Base-by-base conservation (phyloP, 53 echinoderm and acorn worm species). In the Apostichopus leukothele region DNA sequence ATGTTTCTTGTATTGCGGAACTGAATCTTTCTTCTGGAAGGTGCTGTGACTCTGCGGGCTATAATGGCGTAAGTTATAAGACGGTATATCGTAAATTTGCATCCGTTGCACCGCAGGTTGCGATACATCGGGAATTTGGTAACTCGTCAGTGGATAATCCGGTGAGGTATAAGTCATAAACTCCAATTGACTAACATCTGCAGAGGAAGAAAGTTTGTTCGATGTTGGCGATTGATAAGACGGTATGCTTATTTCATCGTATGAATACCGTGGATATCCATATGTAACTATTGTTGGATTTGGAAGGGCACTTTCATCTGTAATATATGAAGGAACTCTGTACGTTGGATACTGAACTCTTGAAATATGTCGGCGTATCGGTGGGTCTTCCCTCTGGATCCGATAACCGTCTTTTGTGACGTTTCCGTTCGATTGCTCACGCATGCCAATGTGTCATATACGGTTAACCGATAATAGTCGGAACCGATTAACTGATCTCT, bases 21-120 rank as follows among this genome's bases (percentile, higher is more conserved):
- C 19, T 11, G 54, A 79, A 79, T 4, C 53, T 27, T 53, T 63
- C 63, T 63, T 79, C 14, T 52, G 6, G 10, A 53, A 52, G 53
- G 3, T n/a, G 53, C n/a, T 53, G 13, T 13, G 19, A 18, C 18
- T 7, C 19, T 5, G 39, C 10, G 79, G 51, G 16, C 39, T 39
- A 39, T 79, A 53, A 51, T 10, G 9, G 5, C 18, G 51, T n/a
- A 79, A 79, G 79, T 79, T 79, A 19, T 79, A 79, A 19, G 79
- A 79, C 11, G 79, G 79, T 79, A 79, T 79, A 79, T 51, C 50
- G 16, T 50, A 79, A 18, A 19, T 16, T 5, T 16, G 39, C 19
- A 51, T n/a, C 4, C 18, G 2, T 2, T 18, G 79, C 18, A 79
- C 8, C 0, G 16, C n/a, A 5, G 51, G 79, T 5, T 19, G 51